Evolutionary conservation across 35 echinoderm and acorn worm genomes (phyloP).

Genomic region (Ophioderma brevispina): DNA sequence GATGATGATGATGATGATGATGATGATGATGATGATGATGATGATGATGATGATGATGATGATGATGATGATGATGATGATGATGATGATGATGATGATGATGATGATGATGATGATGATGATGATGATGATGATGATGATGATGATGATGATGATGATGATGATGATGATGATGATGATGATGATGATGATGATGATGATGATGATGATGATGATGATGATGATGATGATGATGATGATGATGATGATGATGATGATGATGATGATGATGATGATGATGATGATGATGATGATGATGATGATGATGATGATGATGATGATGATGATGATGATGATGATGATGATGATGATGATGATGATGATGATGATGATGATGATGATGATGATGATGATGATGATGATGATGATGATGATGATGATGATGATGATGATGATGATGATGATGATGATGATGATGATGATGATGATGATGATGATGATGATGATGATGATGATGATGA

Average conservation of each 20-base stretch:
- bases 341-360: no score
- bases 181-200: not conserved
- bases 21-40: slow-evolving; percentile 28
- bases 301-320: no score
- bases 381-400: no score
- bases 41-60: slow-evolving; percentile 7
- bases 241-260: slow-evolving; percentile 12
- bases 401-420: no score
- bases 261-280: no score
- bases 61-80: slow-evolving; percentile 12
- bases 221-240: not conserved
- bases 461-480: not conserved
- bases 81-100: slow-evolving; percentile 21
- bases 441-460: not conserved
- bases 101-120: not conserved
- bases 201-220: slow-evolving; percentile 8
- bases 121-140: slow-evolving; percentile 14
- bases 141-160: slow-evolving; percentile 23
- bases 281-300: no score
- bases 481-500: slow-evolving; percentile 12
- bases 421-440: no score
- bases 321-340: no score
- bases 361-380: no score
- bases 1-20: slow-evolving; percentile 10
- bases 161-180: slow-evolving; percentile 37